These are phyloP conservation scores for Melanocharis versteri DNA, from an alignment of 2,113 vertebrate genomes.

Conservation along the genomic window DNA sequence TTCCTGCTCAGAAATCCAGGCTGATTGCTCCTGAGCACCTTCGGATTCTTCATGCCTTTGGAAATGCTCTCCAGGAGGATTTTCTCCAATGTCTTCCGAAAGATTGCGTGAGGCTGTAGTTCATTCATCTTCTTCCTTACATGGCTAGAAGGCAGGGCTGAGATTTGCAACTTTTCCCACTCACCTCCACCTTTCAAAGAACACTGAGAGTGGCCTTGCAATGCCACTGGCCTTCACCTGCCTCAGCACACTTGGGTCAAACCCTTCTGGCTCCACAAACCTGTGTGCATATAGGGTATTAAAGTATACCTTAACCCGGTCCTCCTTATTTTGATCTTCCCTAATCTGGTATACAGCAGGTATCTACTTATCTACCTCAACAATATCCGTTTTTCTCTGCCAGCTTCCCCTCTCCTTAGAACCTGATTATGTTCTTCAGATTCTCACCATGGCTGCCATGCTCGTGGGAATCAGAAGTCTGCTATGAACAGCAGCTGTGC, in stretches of 20 bases:
- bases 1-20: not conserved
- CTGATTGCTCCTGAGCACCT: not conserved
- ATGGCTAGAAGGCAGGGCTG: not conserved
- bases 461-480: not conserved
- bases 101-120: not conserved
- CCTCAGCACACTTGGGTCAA: not conserved
- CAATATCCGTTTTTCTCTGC: not conserved
- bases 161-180: not conserved
- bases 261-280: not conserved
- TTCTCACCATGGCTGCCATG: fast-evolving
- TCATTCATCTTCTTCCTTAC: not conserved
- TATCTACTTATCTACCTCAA: not conserved
- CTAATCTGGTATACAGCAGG: not conserved
- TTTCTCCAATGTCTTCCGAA: not conserved
- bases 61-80: not conserved
- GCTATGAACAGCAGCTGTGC: not conserved
- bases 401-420: not conserved
- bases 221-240: not conserved
- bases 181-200: not conserved
- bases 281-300: not conserved
- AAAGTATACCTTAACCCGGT: not conserved
- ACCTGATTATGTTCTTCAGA: not conserved
- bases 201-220: not conserved
- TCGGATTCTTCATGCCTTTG: not conserved
- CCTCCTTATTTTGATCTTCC: not conserved